Evolutionary conservation across 2,888 invertebrate genomes (phyloP).

Genomic region (Helleia helle): DNA sequence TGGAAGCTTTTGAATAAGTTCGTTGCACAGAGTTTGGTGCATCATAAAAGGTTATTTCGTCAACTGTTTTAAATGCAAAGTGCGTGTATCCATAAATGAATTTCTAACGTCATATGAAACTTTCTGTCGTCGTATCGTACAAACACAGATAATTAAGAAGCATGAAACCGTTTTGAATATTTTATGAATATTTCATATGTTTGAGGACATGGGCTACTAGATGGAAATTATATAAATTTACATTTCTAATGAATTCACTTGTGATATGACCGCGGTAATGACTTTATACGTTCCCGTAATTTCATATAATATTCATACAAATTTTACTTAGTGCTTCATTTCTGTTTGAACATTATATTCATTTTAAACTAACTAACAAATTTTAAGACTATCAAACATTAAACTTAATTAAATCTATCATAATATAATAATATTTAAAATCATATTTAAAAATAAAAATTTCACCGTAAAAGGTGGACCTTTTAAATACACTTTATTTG

Average conservation of each 20-base stretch:
- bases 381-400: no score
- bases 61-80: constrained; percentile 22
- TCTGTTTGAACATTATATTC: no score
- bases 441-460: no score
- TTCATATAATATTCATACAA: no score
- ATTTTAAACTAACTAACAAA: no score
- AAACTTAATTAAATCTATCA: no score
- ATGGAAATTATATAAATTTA: constrained; percentile 60
- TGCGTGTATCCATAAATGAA: constrained; percentile 24
- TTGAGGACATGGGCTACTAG: constrained; percentile 61
- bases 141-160: constrained; percentile 68
- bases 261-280: constrained; percentile 16
- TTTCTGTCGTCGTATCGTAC: constrained; percentile 47
- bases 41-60: constrained; percentile 14
- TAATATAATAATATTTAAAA: no score
- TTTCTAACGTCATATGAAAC: constrained; percentile 38
- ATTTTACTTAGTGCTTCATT: no score
- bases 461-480: no score
- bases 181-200: constrained; percentile 69
- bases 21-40: constrained; percentile 14
- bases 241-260: constrained; percentile 60
- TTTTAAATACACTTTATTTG: no score
- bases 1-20: no score
- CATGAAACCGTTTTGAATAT: constrained; percentile 70
- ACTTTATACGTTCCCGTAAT: not conserved